Conservation (phyloP, 2,797 vertebrate genomes). For the Anguilla marmorata region DNA sequence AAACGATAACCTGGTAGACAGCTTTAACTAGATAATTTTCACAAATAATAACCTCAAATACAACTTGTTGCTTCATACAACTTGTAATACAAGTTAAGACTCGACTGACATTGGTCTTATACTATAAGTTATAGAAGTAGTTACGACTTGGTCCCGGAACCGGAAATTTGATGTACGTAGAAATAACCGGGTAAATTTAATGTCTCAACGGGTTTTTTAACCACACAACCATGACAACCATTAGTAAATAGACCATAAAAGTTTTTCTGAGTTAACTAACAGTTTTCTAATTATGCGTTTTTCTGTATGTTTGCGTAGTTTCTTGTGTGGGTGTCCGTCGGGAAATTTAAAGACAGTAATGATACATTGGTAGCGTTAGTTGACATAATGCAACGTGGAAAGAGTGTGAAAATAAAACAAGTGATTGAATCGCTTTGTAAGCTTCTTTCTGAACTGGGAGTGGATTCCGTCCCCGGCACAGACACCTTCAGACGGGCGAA, state of each 20-base stretch:
- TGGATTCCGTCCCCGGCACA: constrained; percentile 62
- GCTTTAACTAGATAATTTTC: not conserved
- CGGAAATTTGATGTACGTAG: not conserved
- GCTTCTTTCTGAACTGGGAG: constrained; percentile 55
- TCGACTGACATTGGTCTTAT: too few species aligned
- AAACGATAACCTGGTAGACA: not conserved
- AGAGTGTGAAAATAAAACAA: constrained; percentile 51
- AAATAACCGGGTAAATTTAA: not conserved
- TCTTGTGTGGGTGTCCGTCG: not conserved
- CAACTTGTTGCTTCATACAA: not conserved
- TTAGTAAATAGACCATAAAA: not conserved
- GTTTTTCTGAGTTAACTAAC: not conserved
- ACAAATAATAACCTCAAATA: not conserved
- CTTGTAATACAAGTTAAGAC: not conserved
- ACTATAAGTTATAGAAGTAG: too few species aligned
- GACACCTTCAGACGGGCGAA: constrained; percentile 74
- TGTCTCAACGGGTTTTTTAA: not conserved
- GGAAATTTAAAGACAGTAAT: constrained; percentile 18
- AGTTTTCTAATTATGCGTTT: not conserved
- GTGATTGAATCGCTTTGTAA: constrained; percentile 66
- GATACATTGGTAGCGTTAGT: not conserved
- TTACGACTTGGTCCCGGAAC: not conserved
- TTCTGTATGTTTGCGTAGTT: not conserved
- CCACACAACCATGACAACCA: not conserved
- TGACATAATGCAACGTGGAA: constrained; percentile 59